Evolutionary conservation across 2,797 vertebrate species (phyloP).

Genomic region (Ispidina lecontei): DNA sequence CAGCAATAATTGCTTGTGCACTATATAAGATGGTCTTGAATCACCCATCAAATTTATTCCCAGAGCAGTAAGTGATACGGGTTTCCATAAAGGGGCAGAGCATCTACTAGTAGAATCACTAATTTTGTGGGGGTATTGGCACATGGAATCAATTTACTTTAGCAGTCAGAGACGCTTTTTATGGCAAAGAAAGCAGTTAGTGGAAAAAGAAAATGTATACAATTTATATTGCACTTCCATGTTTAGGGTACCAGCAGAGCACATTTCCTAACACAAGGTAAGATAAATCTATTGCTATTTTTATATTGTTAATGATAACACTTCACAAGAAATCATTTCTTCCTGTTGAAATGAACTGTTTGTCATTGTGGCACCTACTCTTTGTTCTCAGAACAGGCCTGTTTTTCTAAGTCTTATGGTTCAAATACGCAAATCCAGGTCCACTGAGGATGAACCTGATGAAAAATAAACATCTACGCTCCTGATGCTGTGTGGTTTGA

Average conservation of each 20-base stretch:
- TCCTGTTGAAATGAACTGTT: background rate
- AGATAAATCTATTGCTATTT: constrained; percentile 19
- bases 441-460: background rate
- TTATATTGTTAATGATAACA: background rate
- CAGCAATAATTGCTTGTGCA: constrained; percentile 26
- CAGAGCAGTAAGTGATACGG: background rate
- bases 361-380: background rate
- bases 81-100: constrained; percentile 32
- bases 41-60: constrained; percentile 38
- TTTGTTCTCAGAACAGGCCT: background rate
- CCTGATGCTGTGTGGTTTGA: background rate
- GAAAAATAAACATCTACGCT: background rate
- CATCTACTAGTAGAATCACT: background rate
- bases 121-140: constrained; percentile 1
- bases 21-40: constrained; percentile 30
- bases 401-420: background rate
- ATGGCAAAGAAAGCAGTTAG: constrained; percentile 8
- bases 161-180: constrained; percentile 28
- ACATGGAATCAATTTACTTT: constrained; percentile 37
- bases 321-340: background rate
- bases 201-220: constrained; percentile 14
- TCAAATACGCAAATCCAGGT: background rate
- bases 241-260: background rate
- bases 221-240: background rate
- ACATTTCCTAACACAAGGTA: background rate